Conservation (phyloP, 1,140 invertebrate genomes). For the Brachionus rotundiformis region DNA sequence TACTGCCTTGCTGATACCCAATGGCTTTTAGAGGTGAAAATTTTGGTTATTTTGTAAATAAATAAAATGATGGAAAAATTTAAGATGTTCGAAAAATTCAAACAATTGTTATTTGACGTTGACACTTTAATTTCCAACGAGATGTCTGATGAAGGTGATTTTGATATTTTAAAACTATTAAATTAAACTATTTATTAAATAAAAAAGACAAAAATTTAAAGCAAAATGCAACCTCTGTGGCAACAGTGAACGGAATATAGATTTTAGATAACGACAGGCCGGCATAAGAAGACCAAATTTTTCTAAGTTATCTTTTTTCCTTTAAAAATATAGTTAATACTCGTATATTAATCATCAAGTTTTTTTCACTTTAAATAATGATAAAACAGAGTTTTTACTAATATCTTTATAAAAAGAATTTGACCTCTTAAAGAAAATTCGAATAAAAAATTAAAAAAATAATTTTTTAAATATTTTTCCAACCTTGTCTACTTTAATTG, state of each 20-base stretch:
- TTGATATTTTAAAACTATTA: not conserved
- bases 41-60: not conserved
- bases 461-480: too few species aligned
- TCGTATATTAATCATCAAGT: not conserved
- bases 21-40: conserved; percentile 46
- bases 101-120: conserved; percentile 48
- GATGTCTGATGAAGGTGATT: not conserved
- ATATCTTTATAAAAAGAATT: not conserved
- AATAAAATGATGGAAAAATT: not conserved
- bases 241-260: not conserved
- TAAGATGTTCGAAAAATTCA: conserved; percentile 50
- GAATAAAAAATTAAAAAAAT: not conserved
- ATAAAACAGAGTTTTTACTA: not conserved
- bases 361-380: not conserved
- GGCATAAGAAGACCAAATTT: not conserved
- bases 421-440: not conserved
- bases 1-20: conserved; percentile 47
- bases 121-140: conserved; percentile 41
- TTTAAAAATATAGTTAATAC: not conserved
- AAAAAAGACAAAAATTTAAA: not conserved
- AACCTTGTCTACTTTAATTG: not conserved
- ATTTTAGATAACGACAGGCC: not conserved
- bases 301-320: not conserved
- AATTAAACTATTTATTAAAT: too few species aligned
- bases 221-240: not conserved